Conservation (phyloP, 2,113 vertebrate species). For the Nerophis ophidion region DNA sequence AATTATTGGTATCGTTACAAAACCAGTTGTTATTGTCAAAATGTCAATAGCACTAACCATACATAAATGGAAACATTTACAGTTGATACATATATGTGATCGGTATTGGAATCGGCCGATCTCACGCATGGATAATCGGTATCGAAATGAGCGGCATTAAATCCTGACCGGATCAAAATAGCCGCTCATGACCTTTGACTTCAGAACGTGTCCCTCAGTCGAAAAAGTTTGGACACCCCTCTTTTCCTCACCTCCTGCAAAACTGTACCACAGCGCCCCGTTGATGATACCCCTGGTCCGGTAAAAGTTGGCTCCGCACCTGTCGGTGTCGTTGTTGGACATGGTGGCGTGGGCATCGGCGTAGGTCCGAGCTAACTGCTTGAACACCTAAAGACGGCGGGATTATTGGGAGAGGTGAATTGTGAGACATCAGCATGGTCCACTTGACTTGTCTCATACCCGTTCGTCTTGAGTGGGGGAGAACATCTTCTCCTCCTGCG, state of each 20-base stretch:
- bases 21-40: no score
- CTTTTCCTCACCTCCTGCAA: constrained; percentile 82
- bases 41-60: no score
- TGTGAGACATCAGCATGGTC: background rate
- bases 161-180: no score
- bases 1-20: no score
- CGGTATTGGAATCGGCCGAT: no score
- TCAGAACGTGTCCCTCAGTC: no score
- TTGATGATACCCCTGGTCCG: constrained; percentile 85
- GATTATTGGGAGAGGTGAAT: background rate
- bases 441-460: constrained; percentile 60
- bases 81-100: no score
- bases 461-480: constrained; percentile 93
- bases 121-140: no score
- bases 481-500: constrained; percentile 83
- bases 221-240: background rate
- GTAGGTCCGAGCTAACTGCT: constrained; percentile 85
- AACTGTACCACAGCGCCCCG: constrained; percentile 96
- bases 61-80: no score
- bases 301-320: constrained; percentile 88
- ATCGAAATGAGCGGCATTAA: no score
- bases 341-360: constrained; percentile 85
- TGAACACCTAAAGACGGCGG: constrained; percentile 62
- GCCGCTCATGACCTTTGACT: no score
- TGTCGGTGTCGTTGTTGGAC: constrained; percentile 80